Evolutionary conservation across 1,140 invertebrate genomes (phyloP), one percentile per base, ranked within the genome.

Genomic region (Melanaphis sacchari): DNA sequence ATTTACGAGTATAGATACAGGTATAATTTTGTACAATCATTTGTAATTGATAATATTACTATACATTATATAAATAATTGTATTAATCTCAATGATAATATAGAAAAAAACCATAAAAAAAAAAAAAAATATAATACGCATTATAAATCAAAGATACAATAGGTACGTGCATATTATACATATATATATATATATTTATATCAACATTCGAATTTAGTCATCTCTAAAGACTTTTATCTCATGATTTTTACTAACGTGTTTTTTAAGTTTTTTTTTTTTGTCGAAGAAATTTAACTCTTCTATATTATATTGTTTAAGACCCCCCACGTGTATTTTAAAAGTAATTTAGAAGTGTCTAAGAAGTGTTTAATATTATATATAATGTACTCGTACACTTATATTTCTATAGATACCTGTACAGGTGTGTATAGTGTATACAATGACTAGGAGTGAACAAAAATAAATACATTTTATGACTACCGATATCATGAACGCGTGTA

Each of bases 301-400:
- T 66, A 15, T 31, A 18, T n/a, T n/a, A 1, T 31, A 91, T 91
- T 91, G 31, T 76, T 81, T 91, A 91, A 81, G 90, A 91, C 90
- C 90, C 90, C 90, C 90, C 90, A 81, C 38, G 90, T 46, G 26
- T 81, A 7, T 76, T 91, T 81, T 46, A n/a, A n/a, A 46, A 38
- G 90, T 91, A 91, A 91, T 91, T 81, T 76, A 91, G 52, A 91
- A 91, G 59, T 76, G 59, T 91, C 59, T 76, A 59, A 26, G 90
- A 31, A 76, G 38, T 66, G 90, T n/a, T 22, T 91, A 40, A 26
- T 59, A 54, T 7, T 38, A 59, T 26, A 90, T 40, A 90, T 40
- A 15, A 40, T 26, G 26, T 15, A 18, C 15, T 0, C 1, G 15
- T 40, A 24, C 38, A 90, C 38, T 18, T 41, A 66, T 31, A 90